Percentiles rank a stretch among this genome's conserved stretches.
phyloP scores from a whole-genome alignment of 2,888 invertebrate species.

The Acrocyrtus sp. region DNA sequence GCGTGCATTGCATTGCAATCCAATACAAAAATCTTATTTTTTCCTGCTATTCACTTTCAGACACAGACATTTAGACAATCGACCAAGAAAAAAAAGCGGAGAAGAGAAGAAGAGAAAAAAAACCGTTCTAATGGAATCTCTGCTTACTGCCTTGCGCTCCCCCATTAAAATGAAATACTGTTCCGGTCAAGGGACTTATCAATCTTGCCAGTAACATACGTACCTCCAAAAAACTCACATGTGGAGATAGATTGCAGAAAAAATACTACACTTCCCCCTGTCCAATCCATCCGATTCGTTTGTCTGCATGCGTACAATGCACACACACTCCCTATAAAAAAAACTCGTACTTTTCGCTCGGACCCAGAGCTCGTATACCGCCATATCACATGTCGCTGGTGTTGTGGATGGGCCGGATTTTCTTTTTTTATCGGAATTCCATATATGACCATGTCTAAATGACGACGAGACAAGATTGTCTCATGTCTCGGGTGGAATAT shows the following conservation, averaged over 20 bases:
- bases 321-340: neutral
- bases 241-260: neutral
- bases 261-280: neutral
- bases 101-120: no score
- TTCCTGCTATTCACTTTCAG: constrained; percentile 8
- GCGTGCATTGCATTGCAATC: constrained; percentile 20
- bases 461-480: constrained; percentile 9
- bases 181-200: constrained; percentile 63
- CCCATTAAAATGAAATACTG: constrained; percentile 72
- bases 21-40: constrained; percentile 20
- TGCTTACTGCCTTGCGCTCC: constrained; percentile 68
- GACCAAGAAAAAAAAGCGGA: constrained; percentile 68
- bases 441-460: constrained; percentile 21
- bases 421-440: constrained; percentile 24
- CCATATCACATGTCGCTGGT: no score
- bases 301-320: neutral
- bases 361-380: no score
- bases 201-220: constrained; percentile 49
- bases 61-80: constrained; percentile 51
- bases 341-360: neutral
- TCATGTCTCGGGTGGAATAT: neutral
- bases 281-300: constrained; percentile 8
- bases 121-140: constrained; percentile 71
- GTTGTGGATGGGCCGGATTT: neutral
- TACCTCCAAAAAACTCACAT: constrained; percentile 3